phyloP scores from a whole-genome alignment of 2,888 invertebrate species.

The Cheilosia grossa region DNA sequence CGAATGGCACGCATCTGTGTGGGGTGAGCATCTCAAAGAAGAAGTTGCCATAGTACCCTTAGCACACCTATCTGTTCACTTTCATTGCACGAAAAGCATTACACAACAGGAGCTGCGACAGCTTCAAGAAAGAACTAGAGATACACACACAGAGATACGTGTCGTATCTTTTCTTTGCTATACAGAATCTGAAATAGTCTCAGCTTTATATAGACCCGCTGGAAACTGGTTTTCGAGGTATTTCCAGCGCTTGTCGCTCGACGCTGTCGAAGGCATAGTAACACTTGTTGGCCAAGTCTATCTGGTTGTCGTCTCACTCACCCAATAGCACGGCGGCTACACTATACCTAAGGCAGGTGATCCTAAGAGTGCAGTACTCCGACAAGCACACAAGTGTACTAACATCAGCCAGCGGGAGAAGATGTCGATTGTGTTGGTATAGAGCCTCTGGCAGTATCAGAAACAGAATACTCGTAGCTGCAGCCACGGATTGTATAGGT shows the following conservation, averaged over 20 bases:
- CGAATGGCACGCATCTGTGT: conserved; percentile 12
- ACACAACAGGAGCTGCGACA: conserved; percentile 17
- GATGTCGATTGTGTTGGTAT: conserved; percentile 2
- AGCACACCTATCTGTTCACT: conserved; percentile 21
- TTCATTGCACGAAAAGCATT: too few species aligned
- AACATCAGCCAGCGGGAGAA: neutral
- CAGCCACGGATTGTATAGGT: conserved; percentile 26
- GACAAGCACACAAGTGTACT: conserved; percentile 41
- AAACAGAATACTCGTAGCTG: conserved; percentile 6
- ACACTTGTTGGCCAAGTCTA: conserved; percentile 45
- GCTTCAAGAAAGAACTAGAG: conserved; percentile 22
- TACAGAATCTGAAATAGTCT: conserved; percentile 29
- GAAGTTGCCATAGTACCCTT: conserved; percentile 49
- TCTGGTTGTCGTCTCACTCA: conserved; percentile 33
- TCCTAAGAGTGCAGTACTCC: conserved; percentile 61
- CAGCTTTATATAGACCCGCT: conserved; percentile 6
- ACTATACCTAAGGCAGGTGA: conserved; percentile 56
- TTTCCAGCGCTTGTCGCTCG: conserved; percentile 36
- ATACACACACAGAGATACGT: neutral
- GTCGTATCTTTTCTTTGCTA: conserved; percentile 16
- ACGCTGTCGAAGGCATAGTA: conserved; percentile 37
- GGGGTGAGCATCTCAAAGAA: neutral
- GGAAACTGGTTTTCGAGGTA: conserved; percentile 59
- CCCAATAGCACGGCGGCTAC: conserved; percentile 4
- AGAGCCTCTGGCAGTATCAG: neutral